Percentiles rank a stretch among this genome's conserved stretches.
Evolutionary conservation across 2,113 vertebrate genomes (phyloP).

Genomic region (Datnioides undecimradiatus): DNA sequence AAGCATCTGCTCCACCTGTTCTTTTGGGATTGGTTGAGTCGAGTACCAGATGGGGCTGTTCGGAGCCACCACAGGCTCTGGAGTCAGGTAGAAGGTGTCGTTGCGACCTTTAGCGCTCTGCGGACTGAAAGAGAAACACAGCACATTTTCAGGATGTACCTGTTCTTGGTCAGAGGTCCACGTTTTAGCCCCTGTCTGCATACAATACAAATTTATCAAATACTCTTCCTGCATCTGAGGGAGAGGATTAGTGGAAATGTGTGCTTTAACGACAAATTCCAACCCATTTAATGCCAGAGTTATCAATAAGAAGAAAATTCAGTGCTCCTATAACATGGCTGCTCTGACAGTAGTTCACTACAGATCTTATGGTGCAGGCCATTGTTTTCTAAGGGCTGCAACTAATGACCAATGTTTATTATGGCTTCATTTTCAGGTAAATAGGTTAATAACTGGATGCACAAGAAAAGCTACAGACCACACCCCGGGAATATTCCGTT

Average conservation of each 20-base stretch:
- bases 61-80: conserved; percentile 97
- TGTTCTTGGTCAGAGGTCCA: not conserved
- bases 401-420: too few species aligned
- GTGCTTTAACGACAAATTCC: not conserved
- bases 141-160: not conserved
- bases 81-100: conserved; percentile 99
- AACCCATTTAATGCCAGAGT: not conserved
- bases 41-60: conserved; percentile 99
- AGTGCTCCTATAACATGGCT: not conserved
- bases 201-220: not conserved
- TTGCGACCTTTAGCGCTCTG: conserved; percentile 99
- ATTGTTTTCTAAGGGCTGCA: too few species aligned
- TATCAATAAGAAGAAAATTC: not conserved
- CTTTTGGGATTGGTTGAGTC: conserved; percentile 95
- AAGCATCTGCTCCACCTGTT: conserved; percentile 99
- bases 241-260: not conserved
- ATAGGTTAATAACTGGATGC: too few species aligned
- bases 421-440: too few species aligned
- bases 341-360: too few species aligned
- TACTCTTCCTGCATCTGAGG: not conserved
- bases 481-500: too few species aligned
- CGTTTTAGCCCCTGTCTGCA: not conserved
- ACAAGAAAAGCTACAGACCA: too few species aligned
- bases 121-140: conserved; percentile 85
- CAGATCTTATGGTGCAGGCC: not conserved